Conservation (phyloP, 2,113 vertebrate species). For the Antigone vipio region DNA sequence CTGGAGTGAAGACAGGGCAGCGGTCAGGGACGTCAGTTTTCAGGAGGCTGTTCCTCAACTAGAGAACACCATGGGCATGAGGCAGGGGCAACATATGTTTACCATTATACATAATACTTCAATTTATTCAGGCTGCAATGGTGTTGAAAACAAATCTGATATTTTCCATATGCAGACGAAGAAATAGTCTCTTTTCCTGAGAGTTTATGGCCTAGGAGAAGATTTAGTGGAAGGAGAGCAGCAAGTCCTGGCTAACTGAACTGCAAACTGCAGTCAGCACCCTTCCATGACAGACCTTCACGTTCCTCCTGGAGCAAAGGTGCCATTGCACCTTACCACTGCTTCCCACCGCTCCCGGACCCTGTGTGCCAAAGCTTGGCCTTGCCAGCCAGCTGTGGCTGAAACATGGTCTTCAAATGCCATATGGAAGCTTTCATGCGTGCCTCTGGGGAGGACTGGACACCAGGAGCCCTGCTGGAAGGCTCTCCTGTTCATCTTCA, state of each 20-base stretch:
- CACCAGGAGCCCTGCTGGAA: background rate
- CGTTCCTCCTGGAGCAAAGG: background rate
- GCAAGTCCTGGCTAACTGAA: background rate
- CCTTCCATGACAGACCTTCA: rapidly evolving
- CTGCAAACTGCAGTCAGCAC: background rate
- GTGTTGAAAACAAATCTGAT: conserved; percentile 52
- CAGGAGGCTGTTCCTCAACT: background rate
- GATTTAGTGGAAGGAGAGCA: background rate
- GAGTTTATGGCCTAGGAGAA: background rate
- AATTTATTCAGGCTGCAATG: conserved; percentile 27
- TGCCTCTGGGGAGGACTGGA: background rate
- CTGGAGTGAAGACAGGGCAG: background rate
- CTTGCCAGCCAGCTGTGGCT: background rate
- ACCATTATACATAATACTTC: conserved; percentile 20
- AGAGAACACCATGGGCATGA: background rate
- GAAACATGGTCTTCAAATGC: background rate
- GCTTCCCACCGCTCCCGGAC: rapidly evolving
- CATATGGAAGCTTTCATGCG: background rate
- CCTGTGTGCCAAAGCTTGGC: background rate
- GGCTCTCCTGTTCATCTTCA: background rate
- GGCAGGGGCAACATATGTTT: background rate
- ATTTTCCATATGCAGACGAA: conserved; percentile 25
- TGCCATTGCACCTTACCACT: background rate
- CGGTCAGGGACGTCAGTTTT: background rate
- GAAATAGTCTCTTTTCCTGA: background rate